Evolutionary conservation across 2,113 vertebrate species (phyloP), one percentile per base, ranked within the genome.

Genomic region (Erythrolamprus reginae): DNA sequence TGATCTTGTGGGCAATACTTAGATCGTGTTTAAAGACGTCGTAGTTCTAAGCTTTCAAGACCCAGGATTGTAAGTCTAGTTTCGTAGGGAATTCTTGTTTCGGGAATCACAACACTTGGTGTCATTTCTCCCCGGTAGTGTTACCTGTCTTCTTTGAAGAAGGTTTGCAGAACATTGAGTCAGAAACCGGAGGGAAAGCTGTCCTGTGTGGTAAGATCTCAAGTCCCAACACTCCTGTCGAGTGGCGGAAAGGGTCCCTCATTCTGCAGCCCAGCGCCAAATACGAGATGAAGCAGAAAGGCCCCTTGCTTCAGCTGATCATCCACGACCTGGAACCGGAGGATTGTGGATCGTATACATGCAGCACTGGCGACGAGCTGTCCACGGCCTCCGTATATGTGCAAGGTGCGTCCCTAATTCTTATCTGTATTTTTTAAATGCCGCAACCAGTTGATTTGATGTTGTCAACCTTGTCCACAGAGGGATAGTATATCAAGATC

Each of bases 261-360:
- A 95, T 98, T 90, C 96, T 99, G 88, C 95, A 98, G 91, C 93
- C 97, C n/a, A 93, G 97, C 88, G 97, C 93, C 93, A 98, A 98
- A 95, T 98, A 97, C 56, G 96, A 98, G 94, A 96, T 98, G 96
- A 98, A 95, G 89, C 96, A 97, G 96, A 97, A 96, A 56, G 97
- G 97, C 91, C 95, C 95, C 77, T 0, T 96, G 53, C 96, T 95
- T 83, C 97, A 98, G 95, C 97, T 99, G 42, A 93, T 94, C 90
- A 97, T 99, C 87, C 95, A 92, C 1, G 96, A 97, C 48, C 88
- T 98, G 94, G 97, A 98, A 58, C 95, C 95, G 1, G 98, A 98
- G 9, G 98, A 99, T 94, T 98, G 96, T 85, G 98, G 98, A 61
- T 97, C 97, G 92, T 99, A 98, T 90, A 98, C 98, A 48, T 99